A percentile compares a stretch with the other conserved stretches of the same genome.
phyloP scores from a whole-genome alignment of 53 echinoderm and acorn worm genomes.

The Apostichopus leukothele region DNA sequence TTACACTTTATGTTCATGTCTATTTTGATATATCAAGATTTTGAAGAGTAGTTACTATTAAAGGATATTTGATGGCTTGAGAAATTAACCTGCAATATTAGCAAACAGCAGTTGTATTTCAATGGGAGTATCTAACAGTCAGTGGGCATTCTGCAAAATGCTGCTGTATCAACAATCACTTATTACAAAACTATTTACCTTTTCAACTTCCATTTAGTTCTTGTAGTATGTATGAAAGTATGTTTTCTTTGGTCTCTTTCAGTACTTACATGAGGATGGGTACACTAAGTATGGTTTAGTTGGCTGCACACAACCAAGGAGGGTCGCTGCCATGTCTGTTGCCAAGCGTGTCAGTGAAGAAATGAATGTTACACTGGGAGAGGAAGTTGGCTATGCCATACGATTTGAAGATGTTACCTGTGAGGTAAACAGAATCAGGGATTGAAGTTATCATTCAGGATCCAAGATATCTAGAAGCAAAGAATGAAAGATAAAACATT shows the following conservation, averaged over 20 bases:
- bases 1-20: no score
- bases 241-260: background rate
- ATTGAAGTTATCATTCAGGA: background rate
- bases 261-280: constrained; percentile 96
- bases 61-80: no score
- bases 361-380: constrained; percentile 79
- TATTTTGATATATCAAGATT: no score
- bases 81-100: no score
- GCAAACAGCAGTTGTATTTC: no score
- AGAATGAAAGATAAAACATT: background rate
- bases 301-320: constrained; percentile 93
- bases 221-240: no score
- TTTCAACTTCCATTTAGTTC: no score
- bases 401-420: constrained; percentile 96
- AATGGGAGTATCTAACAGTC: background rate
- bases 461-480: background rate
- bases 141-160: background rate
- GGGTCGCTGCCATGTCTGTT: constrained; percentile 98
- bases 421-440: constrained; percentile 60
- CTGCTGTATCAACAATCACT: background rate
- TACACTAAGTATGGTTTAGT: constrained; percentile 95
- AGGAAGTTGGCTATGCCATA: constrained; percentile 96
- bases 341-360: constrained; percentile 99
- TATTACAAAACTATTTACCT: background rate
- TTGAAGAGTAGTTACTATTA: no score